Evolutionary conservation across 2,888 invertebrate species (phyloP), one percentile per base, ranked within the genome.

Genomic region (Portevinia maculata): DNA sequence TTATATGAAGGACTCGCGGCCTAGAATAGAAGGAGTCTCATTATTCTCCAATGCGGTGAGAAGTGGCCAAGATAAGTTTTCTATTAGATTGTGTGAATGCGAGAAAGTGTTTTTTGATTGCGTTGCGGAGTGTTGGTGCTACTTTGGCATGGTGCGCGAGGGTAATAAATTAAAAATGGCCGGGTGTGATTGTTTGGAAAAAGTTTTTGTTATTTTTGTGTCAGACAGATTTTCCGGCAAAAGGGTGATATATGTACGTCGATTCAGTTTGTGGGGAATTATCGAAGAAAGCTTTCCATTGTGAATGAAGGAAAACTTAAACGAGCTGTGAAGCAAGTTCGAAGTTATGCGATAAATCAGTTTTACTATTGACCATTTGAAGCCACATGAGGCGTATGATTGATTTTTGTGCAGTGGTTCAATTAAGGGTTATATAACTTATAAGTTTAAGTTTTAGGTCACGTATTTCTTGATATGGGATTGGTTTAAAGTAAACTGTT

Each of bases 41-140:
- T 83, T 75, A 64, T 62, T 71, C 76, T 60, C 34, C 50, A 41
- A 39, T 73, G 83, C 55, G 81, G 64, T 59, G 59, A 52, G 53
- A 79, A 71, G 70, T 65, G 70, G 75, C 76, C 81, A 65, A 75
- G 81, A 81, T 76, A 81, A 81, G 76, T 76, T 76, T 81, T 78
- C 67, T 62, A 83, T 71, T 67, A 83, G 64, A 76, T 76, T 71
- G 76, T 79, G 60, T 55, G 41, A 64, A 59, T 53, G 48, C 17
- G 60, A 59, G 65, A 71, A 78, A 73, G 50, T 48, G 71, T 67
- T 78, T 78, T 83, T 83, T 67, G 76, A 83, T 78, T 70, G 78
- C 62, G 32, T 39, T 64, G 8, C 19, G 11, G 8, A 9, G 3
- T 44, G 52, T 11, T 24, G 44, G 9, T 11, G 19, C 3, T 17